Conservation (phyloP, 1,140 invertebrate species). For the Drosophila kikkawai region DNA sequence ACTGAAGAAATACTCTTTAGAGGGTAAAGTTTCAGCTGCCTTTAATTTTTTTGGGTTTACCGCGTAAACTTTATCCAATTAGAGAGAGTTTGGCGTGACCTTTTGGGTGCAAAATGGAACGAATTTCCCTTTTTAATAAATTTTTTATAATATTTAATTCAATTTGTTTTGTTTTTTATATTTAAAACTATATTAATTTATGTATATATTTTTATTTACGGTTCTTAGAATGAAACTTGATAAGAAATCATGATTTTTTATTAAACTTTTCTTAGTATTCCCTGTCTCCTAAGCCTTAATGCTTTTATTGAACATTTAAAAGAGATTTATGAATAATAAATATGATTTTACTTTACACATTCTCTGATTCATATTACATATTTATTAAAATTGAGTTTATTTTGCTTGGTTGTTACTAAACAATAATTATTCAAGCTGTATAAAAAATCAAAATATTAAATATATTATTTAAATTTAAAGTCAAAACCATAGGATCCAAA, state of each 20-base stretch:
- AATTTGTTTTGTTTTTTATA: not conserved
- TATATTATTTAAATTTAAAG: not conserved
- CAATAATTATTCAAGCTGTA: too few relatives aligned
- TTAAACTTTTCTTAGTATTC: not conserved
- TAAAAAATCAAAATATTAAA: not conserved
- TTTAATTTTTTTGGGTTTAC: not conserved
- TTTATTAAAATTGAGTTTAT: too few relatives aligned
- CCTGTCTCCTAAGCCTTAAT: too few relatives aligned
- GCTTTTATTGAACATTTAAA: too few relatives aligned
- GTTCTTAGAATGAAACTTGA: not conserved
- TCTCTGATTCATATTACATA: too few relatives aligned
- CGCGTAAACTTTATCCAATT: not conserved
- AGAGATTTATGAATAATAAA: not conserved
- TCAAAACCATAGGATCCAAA: not conserved
- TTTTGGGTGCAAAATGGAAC: not conserved
- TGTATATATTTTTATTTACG: not conserved
- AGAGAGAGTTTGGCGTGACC: not conserved
- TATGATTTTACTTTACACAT: too few relatives aligned
- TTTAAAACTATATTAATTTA: not conserved
- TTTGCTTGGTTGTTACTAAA: too few relatives aligned
- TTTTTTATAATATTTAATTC: not conserved
- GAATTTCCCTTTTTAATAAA: not conserved
- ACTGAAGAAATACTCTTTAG: conserved; percentile 22
- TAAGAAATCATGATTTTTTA: too few relatives aligned
- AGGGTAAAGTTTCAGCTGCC: conserved; percentile 7